These are phyloP conservation scores for Drosophila ezoana DNA, from an alignment of 2,888 invertebrate genomes.

Conservation along the genomic window DNA sequence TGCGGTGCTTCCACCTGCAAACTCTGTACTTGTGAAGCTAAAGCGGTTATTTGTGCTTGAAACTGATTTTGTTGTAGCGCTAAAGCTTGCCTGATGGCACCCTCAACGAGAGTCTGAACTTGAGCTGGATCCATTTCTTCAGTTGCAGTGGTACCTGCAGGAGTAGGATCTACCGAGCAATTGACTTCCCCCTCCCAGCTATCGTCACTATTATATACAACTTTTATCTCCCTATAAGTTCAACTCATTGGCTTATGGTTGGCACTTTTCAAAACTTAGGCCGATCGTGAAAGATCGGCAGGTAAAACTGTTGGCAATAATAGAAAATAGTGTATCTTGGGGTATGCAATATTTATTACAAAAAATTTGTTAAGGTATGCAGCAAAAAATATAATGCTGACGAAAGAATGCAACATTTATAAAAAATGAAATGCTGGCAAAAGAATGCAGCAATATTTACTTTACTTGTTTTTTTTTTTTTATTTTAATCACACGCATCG, in stretches of 20 bases:
- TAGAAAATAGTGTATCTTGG: constrained; percentile 5
- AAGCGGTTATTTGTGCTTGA: constrained; percentile 15
- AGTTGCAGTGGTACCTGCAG: constrained; percentile 7
- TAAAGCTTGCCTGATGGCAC: constrained; percentile 14
- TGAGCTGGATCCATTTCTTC: constrained; percentile 10
- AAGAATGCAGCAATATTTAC: neutral
- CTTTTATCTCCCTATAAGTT: constrained; percentile 6
- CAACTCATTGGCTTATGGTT: constrained; percentile 12
- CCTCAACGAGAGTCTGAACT: constrained; percentile 7
- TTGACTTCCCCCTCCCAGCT: constrained; percentile 2
- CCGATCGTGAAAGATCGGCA: constrained; percentile 7
- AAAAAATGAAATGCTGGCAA: constrained; percentile 2
- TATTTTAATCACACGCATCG: neutral
- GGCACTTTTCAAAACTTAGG: constrained; percentile 10
- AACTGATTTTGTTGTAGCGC: constrained; percentile 13
- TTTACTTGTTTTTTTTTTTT: neutral
- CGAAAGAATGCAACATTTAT: neutral
- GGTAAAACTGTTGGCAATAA: constrained; percentile 9
- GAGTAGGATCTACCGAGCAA: constrained; percentile 10
- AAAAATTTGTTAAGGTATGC: constrained; percentile 4
- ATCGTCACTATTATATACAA: constrained; percentile 1
- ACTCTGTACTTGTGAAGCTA: constrained; percentile 7
- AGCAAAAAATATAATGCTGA: constrained; percentile 2
- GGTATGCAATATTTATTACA: constrained; percentile 3
- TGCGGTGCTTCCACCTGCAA: constrained; percentile 21